A percentile compares a stretch with the other conserved stretches of the same genome.
Conservation (phyloP, 92 coral and sea anemone species). For the Parazoanthus swiftii region DNA sequence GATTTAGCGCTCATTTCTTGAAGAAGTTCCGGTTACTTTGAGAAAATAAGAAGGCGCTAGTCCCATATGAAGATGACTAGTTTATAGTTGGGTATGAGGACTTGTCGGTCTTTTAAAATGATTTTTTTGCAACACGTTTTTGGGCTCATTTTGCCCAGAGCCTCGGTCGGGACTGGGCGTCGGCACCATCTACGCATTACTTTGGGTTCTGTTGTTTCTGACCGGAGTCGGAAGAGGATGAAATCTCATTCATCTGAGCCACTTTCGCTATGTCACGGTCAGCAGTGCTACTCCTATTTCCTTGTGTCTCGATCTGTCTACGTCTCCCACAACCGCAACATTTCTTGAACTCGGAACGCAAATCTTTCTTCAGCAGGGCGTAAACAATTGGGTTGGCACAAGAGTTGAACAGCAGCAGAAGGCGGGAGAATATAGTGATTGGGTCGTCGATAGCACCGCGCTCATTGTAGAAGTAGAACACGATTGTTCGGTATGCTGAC, state of each 20-base stretch:
- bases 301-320: neutral
- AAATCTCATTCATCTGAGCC: constrained; percentile 23
- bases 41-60: too few relatives aligned
- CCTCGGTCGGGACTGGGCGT: neutral
- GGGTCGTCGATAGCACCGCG: constrained; percentile 56
- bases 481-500: constrained; percentile 77
- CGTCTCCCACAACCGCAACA: constrained; percentile 9
- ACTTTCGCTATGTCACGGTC: neutral
- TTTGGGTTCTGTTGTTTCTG: neutral
- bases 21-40: too few relatives aligned
- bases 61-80: too few relatives aligned
- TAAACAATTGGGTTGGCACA: constrained; percentile 75
- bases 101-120: too few relatives aligned
- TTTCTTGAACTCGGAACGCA: constrained; percentile 66
- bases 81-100: too few relatives aligned
- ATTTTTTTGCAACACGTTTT: too few relatives aligned
- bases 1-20: too few relatives aligned
- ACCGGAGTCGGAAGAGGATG: constrained; percentile 34
- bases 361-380: constrained; percentile 79
- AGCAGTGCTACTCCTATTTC: neutral
- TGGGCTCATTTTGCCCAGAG: neutral
- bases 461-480: constrained; percentile 49
- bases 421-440: constrained; percentile 65
- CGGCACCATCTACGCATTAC: neutral
- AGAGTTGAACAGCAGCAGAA: constrained; percentile 71